phyloP scores from a whole-genome alignment of 1,140 invertebrate species.

The Metopolophium dirhodum region DNA sequence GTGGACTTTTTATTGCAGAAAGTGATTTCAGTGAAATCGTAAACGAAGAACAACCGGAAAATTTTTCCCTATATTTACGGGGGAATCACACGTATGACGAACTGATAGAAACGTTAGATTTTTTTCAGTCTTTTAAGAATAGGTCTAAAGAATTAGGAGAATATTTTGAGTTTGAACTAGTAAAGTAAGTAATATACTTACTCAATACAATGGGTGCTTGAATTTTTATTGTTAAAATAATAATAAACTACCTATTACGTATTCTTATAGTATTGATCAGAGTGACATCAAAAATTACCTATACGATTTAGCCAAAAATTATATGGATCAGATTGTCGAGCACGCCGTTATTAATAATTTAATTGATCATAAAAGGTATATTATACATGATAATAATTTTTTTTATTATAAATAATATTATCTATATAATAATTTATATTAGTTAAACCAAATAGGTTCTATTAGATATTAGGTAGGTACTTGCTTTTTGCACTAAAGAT shows the following conservation, averaged over 20 bases:
- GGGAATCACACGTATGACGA: not conserved
- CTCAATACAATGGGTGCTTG: not conserved
- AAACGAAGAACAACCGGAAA: not conserved
- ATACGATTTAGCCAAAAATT: not conserved
- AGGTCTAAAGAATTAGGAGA: constrained; percentile 25
- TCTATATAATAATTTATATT: not conserved
- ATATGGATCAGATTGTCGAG: constrained; percentile 41
- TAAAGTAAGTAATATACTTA: constrained; percentile 52
- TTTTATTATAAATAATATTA: not conserved
- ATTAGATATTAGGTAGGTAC: not conserved
- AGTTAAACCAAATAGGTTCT: not conserved
- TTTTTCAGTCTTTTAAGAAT: constrained; percentile 45
- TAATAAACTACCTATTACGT: no score
- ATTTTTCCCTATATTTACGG: not conserved
- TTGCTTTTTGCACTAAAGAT: not conserved
- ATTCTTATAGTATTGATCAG: not conserved
- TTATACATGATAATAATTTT: not conserved
- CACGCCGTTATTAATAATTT: not conserved
- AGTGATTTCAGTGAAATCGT: not conserved
- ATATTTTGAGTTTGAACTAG: constrained; percentile 52
- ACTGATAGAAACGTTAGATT: constrained; percentile 19
- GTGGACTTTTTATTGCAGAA: not conserved
- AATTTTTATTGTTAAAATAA: not conserved
- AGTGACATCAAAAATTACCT: constrained; percentile 1
- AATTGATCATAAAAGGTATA: not conserved